phyloP scores from a whole-genome alignment of 2,113 vertebrate genomes.

The Deroptyus accipitrinus region DNA sequence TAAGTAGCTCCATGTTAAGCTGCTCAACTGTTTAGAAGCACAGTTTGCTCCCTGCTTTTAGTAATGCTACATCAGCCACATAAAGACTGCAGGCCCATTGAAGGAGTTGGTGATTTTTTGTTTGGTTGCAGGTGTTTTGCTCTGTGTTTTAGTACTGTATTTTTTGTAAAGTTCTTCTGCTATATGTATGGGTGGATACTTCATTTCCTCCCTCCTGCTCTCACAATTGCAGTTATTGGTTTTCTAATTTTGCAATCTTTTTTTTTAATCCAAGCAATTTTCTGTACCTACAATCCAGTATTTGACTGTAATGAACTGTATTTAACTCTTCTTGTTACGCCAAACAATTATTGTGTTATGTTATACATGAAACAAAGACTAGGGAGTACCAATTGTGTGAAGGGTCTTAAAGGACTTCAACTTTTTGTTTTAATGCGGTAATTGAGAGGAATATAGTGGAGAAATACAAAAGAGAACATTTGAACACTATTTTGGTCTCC shows the following conservation, averaged over 20 bases:
- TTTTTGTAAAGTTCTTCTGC: neutral
- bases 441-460: neutral
- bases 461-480: neutral
- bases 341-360: neutral
- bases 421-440: neutral
- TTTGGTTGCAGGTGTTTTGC: neutral
- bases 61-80: neutral
- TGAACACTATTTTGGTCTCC: neutral
- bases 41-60: neutral
- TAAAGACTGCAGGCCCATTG: neutral
- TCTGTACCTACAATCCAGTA: neutral
- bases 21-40: neutral
- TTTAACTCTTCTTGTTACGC: neutral
- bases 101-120: neutral
- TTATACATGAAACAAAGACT: neutral
- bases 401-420: neutral
- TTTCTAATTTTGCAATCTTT: neutral
- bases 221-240: neutral
- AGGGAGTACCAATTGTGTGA: neutral
- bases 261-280: neutral
- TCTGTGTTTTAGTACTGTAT: neutral
- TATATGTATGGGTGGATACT: neutral
- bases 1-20: neutral
- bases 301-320: neutral
- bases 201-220: neutral